Evolutionary conservation across 1,140 invertebrate species (phyloP).

Genomic region (Cotesia glomerata): DNA sequence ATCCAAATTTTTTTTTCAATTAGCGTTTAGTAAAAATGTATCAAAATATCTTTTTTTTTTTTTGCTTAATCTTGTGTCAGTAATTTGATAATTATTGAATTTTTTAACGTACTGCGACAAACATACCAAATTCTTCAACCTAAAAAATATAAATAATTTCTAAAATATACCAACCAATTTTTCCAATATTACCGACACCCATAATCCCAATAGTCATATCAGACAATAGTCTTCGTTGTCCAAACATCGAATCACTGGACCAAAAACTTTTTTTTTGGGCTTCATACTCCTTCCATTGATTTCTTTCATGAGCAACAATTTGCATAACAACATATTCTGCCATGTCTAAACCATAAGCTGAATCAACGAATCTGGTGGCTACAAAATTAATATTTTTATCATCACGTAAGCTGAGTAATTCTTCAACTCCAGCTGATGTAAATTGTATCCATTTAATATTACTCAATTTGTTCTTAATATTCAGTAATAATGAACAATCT

Average conservation of each 20-base stretch:
- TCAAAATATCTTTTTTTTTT: neutral
- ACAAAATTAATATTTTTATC: conserved; percentile 41
- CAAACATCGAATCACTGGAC: conserved; percentile 51
- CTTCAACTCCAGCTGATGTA: conserved; percentile 63
- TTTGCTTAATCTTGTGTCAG: too few relatives aligned
- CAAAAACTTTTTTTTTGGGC: conserved; percentile 57
- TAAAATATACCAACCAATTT: conserved; percentile 48
- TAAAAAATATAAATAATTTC: conserved; percentile 25
- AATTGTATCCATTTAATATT: conserved; percentile 61
- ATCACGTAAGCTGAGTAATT: conserved; percentile 39
- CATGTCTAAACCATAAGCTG: conserved; percentile 63
- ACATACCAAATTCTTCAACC: conserved; percentile 48
- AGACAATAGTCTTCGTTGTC: conserved; percentile 50
- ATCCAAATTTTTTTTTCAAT: too few relatives aligned
- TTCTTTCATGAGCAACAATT: conserved; percentile 63
- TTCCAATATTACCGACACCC: conserved; percentile 64
- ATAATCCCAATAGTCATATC: conserved; percentile 64
- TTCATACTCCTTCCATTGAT: conserved; percentile 53
- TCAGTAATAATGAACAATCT: conserved; percentile 56
- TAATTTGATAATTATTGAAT: conserved; percentile 15
- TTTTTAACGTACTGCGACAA: too few relatives aligned
- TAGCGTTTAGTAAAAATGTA: too few relatives aligned
- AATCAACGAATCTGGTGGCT: conserved; percentile 61
- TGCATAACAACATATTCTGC: conserved; percentile 66
- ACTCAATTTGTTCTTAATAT: conserved; percentile 51